A percentile compares a stretch with the other conserved stretches of the same genome.
Evolutionary conservation across 2,888 invertebrate genomes (phyloP).

Genomic region (Abrostola triplasia): DNA sequence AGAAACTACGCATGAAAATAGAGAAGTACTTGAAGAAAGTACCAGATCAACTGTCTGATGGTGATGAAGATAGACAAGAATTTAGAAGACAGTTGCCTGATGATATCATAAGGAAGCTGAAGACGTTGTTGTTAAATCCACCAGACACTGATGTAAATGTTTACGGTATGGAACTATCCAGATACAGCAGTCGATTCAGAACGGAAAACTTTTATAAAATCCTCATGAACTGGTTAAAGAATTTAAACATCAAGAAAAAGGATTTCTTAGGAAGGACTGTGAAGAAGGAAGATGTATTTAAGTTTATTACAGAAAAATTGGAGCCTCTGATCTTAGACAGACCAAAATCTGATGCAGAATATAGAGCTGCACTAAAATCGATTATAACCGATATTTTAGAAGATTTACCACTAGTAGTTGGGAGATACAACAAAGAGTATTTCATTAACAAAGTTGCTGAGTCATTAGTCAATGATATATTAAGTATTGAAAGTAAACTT

Average conservation of each 20-base stretch:
- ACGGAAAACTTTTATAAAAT: conserved; percentile 24
- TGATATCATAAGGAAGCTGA: conserved; percentile 46
- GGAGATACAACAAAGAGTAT: conserved; percentile 25
- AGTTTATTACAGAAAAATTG: conserved; percentile 39
- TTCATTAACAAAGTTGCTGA: conserved; percentile 27
- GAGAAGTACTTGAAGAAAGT: conserved; percentile 50
- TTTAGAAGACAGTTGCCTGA: conserved; percentile 52
- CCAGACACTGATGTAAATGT: conserved; percentile 6
- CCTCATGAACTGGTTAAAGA: conserved; percentile 42
- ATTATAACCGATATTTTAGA: conserved; percentile 38
- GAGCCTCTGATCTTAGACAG: conserved; percentile 42
- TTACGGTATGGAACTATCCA: conserved; percentile 21
- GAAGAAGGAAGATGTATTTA: conserved; percentile 35
- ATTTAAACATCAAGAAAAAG: conserved; percentile 40
- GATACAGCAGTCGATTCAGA: conserved; percentile 34
- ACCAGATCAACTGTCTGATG: conserved; percentile 40
- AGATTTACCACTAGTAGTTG: conserved; percentile 36
- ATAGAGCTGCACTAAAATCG: conserved; percentile 26
- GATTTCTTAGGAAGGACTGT: conserved; percentile 34
- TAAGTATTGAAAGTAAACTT: conserved; percentile 33
- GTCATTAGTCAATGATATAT: conserved; percentile 35
- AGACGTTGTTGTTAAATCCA: conserved; percentile 19
- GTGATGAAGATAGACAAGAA: conserved; percentile 38
- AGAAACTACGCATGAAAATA: conserved; percentile 54
- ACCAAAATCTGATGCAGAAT: conserved; percentile 35